phyloP scores from a whole-genome alignment of 2,888 invertebrate species.

The Synergus japonicus region DNA sequence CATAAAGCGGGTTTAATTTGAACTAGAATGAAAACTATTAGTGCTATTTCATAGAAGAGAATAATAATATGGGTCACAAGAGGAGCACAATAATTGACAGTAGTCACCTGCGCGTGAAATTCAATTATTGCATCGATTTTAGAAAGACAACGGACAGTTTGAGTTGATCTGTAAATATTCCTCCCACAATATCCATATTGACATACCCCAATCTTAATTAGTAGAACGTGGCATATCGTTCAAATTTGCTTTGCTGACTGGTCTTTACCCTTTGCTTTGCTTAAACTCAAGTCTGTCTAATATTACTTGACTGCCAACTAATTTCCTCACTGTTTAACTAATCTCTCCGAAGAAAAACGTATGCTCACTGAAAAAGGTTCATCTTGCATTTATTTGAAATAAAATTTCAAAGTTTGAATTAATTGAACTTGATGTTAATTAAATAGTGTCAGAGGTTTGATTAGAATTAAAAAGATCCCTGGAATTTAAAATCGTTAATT shows the following conservation, averaged over 20 bases:
- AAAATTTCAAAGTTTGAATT: neutral
- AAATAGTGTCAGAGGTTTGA: too few relatives aligned
- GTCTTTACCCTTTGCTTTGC: neutral
- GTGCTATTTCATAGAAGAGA: constrained; percentile 52
- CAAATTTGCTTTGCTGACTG: neutral
- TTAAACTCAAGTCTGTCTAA: neutral
- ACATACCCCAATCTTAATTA: constrained; percentile 15
- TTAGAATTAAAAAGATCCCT: neutral
- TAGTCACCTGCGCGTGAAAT: constrained; percentile 60
- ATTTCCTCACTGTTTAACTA: neutral
- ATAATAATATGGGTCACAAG: constrained; percentile 61
- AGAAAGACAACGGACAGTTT: constrained; percentile 52
- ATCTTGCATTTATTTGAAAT: neutral
- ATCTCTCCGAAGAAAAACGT: neutral
- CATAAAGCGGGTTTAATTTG: constrained; percentile 55
- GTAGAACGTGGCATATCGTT: neutral
- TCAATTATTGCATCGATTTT: constrained; percentile 63
- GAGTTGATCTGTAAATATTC: constrained; percentile 10
- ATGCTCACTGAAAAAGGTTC: neutral
- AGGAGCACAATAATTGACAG: constrained; percentile 59
- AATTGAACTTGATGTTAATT: too few relatives aligned
- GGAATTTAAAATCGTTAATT: neutral
- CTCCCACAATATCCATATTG: constrained; percentile 2
- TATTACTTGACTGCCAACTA: neutral
- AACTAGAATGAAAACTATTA: constrained; percentile 57